phyloP scores from a whole-genome alignment of 2,888 invertebrate species.

The Frankliniella fusca region DNA sequence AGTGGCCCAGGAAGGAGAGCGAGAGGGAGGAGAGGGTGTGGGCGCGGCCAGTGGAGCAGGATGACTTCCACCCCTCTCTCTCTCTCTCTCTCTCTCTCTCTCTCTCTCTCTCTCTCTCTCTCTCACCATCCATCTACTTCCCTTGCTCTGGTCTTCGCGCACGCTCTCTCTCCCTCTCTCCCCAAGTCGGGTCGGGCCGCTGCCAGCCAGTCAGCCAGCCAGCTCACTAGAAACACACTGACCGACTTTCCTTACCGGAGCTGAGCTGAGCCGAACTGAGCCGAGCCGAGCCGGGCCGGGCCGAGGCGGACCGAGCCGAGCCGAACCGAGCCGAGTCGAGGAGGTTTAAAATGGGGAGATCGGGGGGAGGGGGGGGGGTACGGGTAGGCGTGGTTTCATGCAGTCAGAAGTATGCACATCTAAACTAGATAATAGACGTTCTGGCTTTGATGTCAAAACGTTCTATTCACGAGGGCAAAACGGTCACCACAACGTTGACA shows the following conservation, averaged over 20 bases:
- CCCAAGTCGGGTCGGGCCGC: not conserved
- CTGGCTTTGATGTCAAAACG: too few relatives aligned
- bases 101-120: not conserved
- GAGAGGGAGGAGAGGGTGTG: too few relatives aligned
- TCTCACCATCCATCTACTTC: too few relatives aligned
- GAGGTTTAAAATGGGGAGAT: too few relatives aligned
- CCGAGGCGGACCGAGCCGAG: not conserved
- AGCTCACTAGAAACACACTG: constrained; percentile 24
- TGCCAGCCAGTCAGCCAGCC: not conserved
- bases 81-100: too few relatives aligned
- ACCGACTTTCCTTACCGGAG: constrained; percentile 19
- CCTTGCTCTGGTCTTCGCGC: too few relatives aligned
- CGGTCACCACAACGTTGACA: too few relatives aligned
- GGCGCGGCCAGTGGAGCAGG: too few relatives aligned
- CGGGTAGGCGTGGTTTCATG: not conserved
- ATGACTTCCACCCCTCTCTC: too few relatives aligned
- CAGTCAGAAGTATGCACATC: not conserved
- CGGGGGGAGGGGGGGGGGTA: not conserved
- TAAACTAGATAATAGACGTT: not conserved
- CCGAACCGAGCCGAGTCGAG: not conserved
- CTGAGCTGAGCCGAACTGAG: not conserved
- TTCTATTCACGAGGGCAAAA: too few relatives aligned
- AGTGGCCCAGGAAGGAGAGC: too few relatives aligned
- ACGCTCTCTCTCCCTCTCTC: not conserved
- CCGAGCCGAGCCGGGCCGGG: not conserved